phyloP scores from a whole-genome alignment of 2,888 invertebrate genomes.

The Formica aserva region DNA sequence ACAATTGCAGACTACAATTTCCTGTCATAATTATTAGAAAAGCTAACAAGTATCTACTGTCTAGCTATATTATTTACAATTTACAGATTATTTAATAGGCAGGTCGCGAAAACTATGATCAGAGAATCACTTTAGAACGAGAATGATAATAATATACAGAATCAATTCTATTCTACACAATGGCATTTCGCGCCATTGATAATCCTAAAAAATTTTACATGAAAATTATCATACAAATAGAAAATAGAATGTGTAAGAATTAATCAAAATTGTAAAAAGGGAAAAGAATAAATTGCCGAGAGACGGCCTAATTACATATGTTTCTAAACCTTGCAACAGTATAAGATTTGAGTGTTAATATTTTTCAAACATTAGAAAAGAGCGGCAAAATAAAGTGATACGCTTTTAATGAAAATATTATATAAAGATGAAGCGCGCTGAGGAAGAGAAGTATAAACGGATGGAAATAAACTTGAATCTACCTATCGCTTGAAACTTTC shows the following conservation, averaged over 20 bases:
- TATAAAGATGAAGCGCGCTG: neutral
- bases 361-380: neutral
- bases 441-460: neutral
- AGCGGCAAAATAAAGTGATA: neutral
- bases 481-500: slow-evolving; percentile 28
- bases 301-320: neutral
- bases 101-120: slow-evolving; percentile 25
- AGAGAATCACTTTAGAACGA: neutral
- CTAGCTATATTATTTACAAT: slow-evolving; percentile 44
- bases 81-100: slow-evolving; percentile 39
- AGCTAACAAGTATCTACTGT: slow-evolving; percentile 29
- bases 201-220: slow-evolving; percentile 19
- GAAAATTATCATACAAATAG: neutral
- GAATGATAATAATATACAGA: neutral
- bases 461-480: slow-evolving; percentile 18
- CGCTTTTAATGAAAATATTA: slow-evolving; percentile 20
- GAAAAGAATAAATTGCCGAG: neutral
- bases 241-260: neutral
- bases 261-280: neutral
- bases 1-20: slow-evolving; percentile 44
- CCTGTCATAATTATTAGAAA: slow-evolving; percentile 39
- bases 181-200: slow-evolving; percentile 18
- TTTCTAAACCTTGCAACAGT: neutral
- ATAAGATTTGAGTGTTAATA: neutral
- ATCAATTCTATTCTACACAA: slow-evolving; percentile 15